Conservation (phyloP, 2,888 invertebrate genomes). For the Andrena camellia region DNA sequence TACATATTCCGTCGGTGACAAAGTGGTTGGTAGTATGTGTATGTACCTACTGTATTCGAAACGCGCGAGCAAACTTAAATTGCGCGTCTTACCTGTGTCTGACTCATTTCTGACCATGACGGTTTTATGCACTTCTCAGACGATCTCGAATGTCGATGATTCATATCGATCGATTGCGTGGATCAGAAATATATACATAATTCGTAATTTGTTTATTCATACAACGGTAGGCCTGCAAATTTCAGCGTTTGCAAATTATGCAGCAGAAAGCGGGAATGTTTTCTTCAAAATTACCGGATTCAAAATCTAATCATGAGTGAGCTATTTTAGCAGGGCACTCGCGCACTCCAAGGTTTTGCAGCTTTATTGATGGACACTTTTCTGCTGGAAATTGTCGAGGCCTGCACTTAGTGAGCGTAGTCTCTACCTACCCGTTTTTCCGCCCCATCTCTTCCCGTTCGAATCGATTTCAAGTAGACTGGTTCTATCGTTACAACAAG, state of each 20-base stretch:
- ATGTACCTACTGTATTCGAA: neutral
- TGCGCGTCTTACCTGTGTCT: constrained; percentile 2
- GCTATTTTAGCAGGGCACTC: constrained; percentile 22
- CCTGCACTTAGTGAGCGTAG: neutral
- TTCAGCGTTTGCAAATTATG: no score
- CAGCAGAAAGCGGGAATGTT: no score
- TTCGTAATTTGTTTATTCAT: neutral
- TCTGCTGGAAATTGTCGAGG: constrained; percentile 19
- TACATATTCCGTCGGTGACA: no score
- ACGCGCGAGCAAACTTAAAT: constrained; percentile 4
- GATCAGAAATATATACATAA: neutral
- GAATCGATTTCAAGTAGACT: no score
- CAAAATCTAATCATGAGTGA: neutral
- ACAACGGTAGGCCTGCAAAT: neutral
- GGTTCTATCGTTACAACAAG: no score
- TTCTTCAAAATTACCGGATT: no score
- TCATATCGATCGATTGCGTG: constrained; percentile 10
- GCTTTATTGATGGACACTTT: constrained; percentile 21
- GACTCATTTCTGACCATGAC: constrained; percentile 24
- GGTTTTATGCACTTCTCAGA: constrained; percentile 10
- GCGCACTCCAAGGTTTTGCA: constrained; percentile 50
- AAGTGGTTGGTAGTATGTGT: no score
- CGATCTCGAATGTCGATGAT: constrained; percentile 25
- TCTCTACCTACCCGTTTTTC: no score
- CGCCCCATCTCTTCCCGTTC: no score